phyloP scores from a whole-genome alignment of 2,888 invertebrate species.

The Thecophora atra region DNA sequence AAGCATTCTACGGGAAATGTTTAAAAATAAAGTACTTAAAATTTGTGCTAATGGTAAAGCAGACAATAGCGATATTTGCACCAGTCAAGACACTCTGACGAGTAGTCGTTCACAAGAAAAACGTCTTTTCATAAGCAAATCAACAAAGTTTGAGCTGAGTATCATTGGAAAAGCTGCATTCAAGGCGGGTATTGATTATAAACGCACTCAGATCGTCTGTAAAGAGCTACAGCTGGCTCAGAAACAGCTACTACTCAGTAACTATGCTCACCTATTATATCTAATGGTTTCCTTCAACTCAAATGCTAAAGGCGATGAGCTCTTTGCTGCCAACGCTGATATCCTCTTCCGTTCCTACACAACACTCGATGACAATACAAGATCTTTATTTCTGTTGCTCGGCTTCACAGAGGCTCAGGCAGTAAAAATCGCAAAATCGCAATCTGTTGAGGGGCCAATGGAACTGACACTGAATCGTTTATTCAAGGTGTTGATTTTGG shows the following conservation, averaged over 20 bases:
- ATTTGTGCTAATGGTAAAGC: slow-evolving; percentile 43
- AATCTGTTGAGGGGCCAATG: slow-evolving; percentile 69
- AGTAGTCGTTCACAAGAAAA: slow-evolving; percentile 44
- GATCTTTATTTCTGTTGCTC: slow-evolving; percentile 76
- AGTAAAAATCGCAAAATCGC: slow-evolving; percentile 75
- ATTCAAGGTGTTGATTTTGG: slow-evolving; percentile 85
- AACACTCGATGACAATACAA: slow-evolving; percentile 71
- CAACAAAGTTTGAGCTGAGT: slow-evolving; percentile 71
- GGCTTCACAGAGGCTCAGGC: slow-evolving; percentile 82
- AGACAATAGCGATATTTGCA: slow-evolving; percentile 55
- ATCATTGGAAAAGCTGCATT: slow-evolving; percentile 83
- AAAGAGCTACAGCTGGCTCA: slow-evolving; percentile 79
- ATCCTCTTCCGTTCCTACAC: slow-evolving; percentile 70
- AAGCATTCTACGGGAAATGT: slow-evolving; percentile 61
- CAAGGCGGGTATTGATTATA: slow-evolving; percentile 84
- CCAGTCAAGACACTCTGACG: slow-evolving; percentile 56
- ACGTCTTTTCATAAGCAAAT: slow-evolving; percentile 58
- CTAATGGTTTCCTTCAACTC: slow-evolving; percentile 70
- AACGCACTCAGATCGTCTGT: slow-evolving; percentile 76
- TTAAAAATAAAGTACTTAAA: slow-evolving; percentile 61
- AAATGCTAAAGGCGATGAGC: slow-evolving; percentile 70
- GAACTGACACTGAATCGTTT: slow-evolving; percentile 73
- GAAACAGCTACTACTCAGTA: slow-evolving; percentile 78
- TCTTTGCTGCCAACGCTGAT: slow-evolving; percentile 69
- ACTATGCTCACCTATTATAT: slow-evolving; percentile 87